phyloP scores from a whole-genome alignment of 2,888 invertebrate species.

The Ecliptopera silaceata region DNA sequence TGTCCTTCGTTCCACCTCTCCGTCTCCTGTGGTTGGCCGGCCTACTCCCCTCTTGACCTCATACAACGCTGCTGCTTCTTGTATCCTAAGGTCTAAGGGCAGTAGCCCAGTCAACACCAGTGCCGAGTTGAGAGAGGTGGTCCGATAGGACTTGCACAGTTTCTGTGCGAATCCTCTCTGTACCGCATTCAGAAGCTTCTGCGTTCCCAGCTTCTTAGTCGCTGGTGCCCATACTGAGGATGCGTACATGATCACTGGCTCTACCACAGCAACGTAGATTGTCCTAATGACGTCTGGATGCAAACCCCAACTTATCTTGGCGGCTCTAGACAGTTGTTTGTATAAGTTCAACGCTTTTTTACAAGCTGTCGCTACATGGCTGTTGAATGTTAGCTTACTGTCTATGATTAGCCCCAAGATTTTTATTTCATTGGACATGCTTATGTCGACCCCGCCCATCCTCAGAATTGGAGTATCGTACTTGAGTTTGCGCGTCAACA shows the following conservation, averaged over 20 bases:
- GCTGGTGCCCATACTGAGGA: too few relatives aligned
- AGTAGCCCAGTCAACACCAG: neutral
- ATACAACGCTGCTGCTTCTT: neutral
- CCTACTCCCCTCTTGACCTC: neutral
- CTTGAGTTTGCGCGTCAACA: neutral
- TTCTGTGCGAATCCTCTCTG: too few relatives aligned
- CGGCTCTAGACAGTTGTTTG: too few relatives aligned
- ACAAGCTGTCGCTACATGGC: too few relatives aligned
- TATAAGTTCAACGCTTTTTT: too few relatives aligned
- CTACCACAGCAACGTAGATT: too few relatives aligned
- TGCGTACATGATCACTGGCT: too few relatives aligned
- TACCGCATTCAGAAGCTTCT: too few relatives aligned
- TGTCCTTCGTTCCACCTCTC: neutral
- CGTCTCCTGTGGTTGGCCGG: neutral
- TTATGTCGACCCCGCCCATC: neutral
- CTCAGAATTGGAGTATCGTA: neutral
- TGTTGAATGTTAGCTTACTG: neutral
- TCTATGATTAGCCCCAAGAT: neutral
- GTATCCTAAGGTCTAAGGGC: neutral
- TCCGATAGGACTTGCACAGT: too few relatives aligned
- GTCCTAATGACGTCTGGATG: too few relatives aligned
- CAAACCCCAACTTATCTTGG: too few relatives aligned
- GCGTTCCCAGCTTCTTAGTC: too few relatives aligned
- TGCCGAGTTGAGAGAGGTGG: neutral
- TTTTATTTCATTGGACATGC: neutral